Base-by-base conservation (phyloP, 2,113 vertebrate species). In the Tiliqua scincoides region DNA sequence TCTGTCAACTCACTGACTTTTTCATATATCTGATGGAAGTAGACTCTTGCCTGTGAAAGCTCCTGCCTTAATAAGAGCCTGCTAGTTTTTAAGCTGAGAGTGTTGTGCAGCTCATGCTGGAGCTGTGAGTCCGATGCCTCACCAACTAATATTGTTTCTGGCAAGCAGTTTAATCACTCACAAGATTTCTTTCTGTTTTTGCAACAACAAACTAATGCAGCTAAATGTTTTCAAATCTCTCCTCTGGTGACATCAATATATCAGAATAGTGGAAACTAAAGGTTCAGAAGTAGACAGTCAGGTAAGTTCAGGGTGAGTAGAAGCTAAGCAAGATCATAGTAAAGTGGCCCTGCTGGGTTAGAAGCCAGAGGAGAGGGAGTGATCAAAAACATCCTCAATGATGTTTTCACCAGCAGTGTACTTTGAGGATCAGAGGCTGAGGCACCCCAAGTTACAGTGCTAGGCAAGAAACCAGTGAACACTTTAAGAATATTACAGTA, bases 81-180 rank as follows among this genome's bases (percentile, higher is more conserved):
- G 52, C 52, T 54, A 8, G 52, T 54, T 12, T 54, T 54, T 54
- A 52, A 85, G 73, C 76, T 32, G 48, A 17, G 82, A 10, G 73
- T 15, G 48, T 72, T 61, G n/a, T 43, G 87, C 12, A 76, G 54
- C 3, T 68, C 85, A 4, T 87, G 74, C 72, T 86, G 81, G 83
- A 90, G 23, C 61, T 52, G 25, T 25, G 1, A 48, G 65, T 84
- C 87, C 90, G 37, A 91, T 87, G 83, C 23, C 67, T 91, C 67
- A 82, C 0, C 6, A 35, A 61, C 21, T n/a, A 79, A 17, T 10
- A 67, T 0, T 79, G 37, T 85, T 80, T 88, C 30, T 83, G 35
- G 23, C 61, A 79, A 68, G 71, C n/a, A n/a, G n/a, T n/a, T n/a
- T n/a, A 76, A 84, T 79, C 27, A 0, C 0, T 85, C 65, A 85